Percentiles rank a stretch among this genome's conserved stretches.
Evolutionary conservation across 1,140 invertebrate genomes (phyloP).

Genomic region (Caenorhabditis latens): DNA sequence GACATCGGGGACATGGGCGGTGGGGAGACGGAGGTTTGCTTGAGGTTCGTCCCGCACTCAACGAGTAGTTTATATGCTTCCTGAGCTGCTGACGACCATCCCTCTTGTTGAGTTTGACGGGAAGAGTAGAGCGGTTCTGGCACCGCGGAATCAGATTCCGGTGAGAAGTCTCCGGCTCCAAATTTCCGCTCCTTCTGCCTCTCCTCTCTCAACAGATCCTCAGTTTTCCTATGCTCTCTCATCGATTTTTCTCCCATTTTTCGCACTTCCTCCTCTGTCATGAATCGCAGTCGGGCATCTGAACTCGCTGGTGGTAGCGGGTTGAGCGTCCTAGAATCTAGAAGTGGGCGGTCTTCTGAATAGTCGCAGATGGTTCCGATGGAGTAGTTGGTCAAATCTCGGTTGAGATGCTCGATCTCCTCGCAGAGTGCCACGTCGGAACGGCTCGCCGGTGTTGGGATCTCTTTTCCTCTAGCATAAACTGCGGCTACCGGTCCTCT

Average conservation of each 20-base stretch:
- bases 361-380: constrained; percentile 68
- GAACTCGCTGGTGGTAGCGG: background rate
- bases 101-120: constrained; percentile 9
- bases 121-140: background rate
- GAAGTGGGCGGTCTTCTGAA: constrained; percentile 69
- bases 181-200: constrained; percentile 63
- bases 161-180: background rate
- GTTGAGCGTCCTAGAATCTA: constrained; percentile 14
- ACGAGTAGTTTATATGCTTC: constrained; percentile 76
- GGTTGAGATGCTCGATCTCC: constrained; percentile 68
- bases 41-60: constrained; percentile 71
- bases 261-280: constrained; percentile 67
- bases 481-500: constrained; percentile 47
- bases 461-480: constrained; percentile 53
- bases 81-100: constrained; percentile 76
- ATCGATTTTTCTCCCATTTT: constrained; percentile 63
- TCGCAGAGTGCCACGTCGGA: constrained; percentile 63
- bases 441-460: constrained; percentile 13
- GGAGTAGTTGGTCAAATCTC: constrained; percentile 74
- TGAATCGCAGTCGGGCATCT: constrained; percentile 21
- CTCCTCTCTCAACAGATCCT: constrained; percentile 63
- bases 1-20: background rate
- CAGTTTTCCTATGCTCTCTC: constrained; percentile 70
- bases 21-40: constrained; percentile 60
- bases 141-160: background rate